These are phyloP conservation scores for Chionomys nivalis DNA, from an alignment of 2,113 vertebrate genomes.

Conservation along the genomic window DNA sequence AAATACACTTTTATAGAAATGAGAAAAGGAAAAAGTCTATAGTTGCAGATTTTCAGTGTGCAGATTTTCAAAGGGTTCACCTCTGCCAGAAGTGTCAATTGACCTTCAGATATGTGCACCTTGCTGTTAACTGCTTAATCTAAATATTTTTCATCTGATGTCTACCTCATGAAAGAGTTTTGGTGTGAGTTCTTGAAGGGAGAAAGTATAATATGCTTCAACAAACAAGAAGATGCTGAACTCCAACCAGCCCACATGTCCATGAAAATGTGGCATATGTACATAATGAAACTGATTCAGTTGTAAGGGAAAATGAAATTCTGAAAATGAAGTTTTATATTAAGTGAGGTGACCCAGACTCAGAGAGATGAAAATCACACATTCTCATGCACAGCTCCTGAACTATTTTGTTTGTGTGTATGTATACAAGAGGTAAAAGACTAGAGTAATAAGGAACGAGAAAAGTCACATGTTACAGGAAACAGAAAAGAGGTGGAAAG, in stretches of 20 bases:
- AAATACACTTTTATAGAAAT: background rate
- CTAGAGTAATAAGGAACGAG: too few species aligned
- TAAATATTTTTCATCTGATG: background rate
- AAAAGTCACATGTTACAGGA: background rate
- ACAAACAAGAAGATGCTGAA: background rate
- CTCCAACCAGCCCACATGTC: background rate
- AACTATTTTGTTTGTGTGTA: background rate
- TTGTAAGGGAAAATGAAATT: background rate
- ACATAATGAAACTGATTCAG: background rate
- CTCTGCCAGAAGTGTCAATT: background rate
- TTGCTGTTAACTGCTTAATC: background rate
- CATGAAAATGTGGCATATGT: background rate
- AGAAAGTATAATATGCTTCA: background rate
- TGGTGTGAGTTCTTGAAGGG: background rate
- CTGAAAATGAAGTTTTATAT: background rate
- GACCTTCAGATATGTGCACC: background rate
- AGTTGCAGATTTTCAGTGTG: background rate
- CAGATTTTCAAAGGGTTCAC: background rate
- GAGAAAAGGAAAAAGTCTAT: background rate
- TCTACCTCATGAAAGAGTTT: background rate
- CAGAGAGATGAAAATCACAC: background rate
- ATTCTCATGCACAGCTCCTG: background rate
- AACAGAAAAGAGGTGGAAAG: too few species aligned
- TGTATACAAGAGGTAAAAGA: background rate
- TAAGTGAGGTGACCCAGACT: background rate